Conservation (phyloP, 1,140 invertebrate species). For the Lutraria rhynchaena region DNA sequence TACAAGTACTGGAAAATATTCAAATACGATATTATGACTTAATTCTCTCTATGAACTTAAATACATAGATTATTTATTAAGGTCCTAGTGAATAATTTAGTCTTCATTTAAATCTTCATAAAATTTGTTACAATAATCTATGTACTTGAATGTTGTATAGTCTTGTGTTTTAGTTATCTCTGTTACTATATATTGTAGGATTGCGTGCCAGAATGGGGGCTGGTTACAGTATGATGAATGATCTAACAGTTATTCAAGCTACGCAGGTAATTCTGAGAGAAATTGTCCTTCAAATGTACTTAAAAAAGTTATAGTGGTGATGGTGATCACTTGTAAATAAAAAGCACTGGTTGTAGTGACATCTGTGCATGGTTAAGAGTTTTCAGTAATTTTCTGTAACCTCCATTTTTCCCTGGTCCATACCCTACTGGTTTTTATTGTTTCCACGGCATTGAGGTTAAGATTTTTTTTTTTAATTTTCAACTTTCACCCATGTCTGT, state of each 20-base stretch:
- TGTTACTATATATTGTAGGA: conserved; percentile 81
- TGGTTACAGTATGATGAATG: conserved; percentile 97
- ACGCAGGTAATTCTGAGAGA: conserved; percentile 67
- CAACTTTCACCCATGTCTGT: no score
- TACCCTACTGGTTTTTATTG: no score
- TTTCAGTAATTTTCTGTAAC: no score
- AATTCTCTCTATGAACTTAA: neutral
- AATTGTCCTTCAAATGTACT: no score
- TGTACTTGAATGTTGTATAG: neutral
- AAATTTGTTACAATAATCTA: neutral
- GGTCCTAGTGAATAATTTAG: neutral
- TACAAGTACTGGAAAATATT: no score
- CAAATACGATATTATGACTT: neutral
- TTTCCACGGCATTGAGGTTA: no score
- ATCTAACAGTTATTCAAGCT: conserved; percentile 98
- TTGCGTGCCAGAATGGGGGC: conserved; percentile 95
- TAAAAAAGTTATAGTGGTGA: no score
- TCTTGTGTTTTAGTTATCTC: neutral
- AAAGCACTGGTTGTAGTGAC: no score
- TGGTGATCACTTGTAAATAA: no score
- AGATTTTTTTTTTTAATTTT: no score
- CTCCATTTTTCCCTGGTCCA: no score
- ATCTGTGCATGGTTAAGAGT: no score
- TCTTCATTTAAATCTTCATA: neutral
- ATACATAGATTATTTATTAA: conserved; percentile 5